Conservation (phyloP, 2,888 invertebrate species). For the Malacosoma neustria region DNA sequence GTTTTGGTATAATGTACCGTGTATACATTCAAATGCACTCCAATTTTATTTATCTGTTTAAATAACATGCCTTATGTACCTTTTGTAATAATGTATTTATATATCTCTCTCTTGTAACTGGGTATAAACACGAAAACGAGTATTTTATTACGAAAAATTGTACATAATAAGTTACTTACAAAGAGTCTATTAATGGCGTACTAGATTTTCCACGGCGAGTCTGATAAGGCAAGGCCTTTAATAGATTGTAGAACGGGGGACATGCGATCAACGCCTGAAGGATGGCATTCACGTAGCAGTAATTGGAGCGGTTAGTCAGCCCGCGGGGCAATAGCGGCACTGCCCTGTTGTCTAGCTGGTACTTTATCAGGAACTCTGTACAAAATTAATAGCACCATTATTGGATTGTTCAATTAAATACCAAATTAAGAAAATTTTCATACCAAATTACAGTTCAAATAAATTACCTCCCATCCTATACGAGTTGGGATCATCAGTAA, state of each 20-base stretch:
- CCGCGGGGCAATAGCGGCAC: conserved; percentile 91
- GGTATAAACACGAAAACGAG: too few species aligned
- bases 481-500: conserved; percentile 78
- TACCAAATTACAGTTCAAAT: not conserved
- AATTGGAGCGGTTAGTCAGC: conserved; percentile 93
- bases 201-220: conserved; percentile 75
- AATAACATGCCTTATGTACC: too few species aligned
- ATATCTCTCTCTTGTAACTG: too few species aligned
- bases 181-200: conserved; percentile 92
- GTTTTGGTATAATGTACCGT: too few species aligned
- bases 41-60: too few species aligned
- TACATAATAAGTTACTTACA: too few species aligned
- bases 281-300: conserved; percentile 97
- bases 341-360: conserved; percentile 85
- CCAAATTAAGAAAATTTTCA: too few species aligned
- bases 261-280: conserved; percentile 95
- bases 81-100: too few species aligned
- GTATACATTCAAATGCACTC: too few species aligned
- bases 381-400: too few species aligned
- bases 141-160: too few species aligned
- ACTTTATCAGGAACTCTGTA: conserved; percentile 83
- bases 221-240: conserved; percentile 84
- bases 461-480: conserved; percentile 82
- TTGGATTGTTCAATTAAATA: too few species aligned
- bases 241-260: conserved; percentile 94